Evolutionary conservation across 2,113 vertebrate genomes (phyloP).

Genomic region (Labeo catla): DNA sequence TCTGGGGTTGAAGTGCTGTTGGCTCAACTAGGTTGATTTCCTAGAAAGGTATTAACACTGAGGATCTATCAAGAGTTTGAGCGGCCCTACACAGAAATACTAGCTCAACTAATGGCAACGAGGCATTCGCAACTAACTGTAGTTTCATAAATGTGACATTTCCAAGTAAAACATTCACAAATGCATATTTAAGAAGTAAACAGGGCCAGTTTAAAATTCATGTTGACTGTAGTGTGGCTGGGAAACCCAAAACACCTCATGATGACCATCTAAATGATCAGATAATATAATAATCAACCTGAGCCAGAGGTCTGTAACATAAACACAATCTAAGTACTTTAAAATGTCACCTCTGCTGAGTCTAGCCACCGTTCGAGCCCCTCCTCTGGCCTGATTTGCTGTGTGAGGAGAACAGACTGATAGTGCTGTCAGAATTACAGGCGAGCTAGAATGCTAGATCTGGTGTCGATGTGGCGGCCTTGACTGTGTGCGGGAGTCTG

Average conservation of each 20-base stretch:
- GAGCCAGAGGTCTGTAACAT: neutral
- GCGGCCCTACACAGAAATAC: neutral
- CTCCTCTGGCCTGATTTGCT: slow-evolving; percentile 21
- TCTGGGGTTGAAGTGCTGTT: neutral
- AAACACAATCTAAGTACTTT: neutral
- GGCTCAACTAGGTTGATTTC: neutral
- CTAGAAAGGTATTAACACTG: neutral
- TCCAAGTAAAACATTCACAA: neutral
- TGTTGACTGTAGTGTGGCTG: neutral
- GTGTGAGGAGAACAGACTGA: slow-evolving; percentile 25
- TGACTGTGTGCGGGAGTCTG: slow-evolving; percentile 16
- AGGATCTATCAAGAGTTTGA: neutral
- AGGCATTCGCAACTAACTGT: neutral
- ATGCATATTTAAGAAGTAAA: neutral
- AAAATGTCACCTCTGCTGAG: slow-evolving; percentile 27
- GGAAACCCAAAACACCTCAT: neutral
- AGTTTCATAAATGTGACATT: neutral
- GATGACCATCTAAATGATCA: neutral
- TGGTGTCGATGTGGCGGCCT: slow-evolving; percentile 11
- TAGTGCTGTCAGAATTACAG: slow-evolving; percentile 31
- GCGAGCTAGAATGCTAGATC: neutral
- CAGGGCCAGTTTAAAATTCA: neutral
- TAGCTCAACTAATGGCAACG: neutral
- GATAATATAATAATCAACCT: slow-evolving; percentile 3
- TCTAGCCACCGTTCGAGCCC: neutral